These are phyloP conservation scores for Tragopan temminckii DNA, from an alignment of 2,797 vertebrate species.

Conservation along the genomic window DNA sequence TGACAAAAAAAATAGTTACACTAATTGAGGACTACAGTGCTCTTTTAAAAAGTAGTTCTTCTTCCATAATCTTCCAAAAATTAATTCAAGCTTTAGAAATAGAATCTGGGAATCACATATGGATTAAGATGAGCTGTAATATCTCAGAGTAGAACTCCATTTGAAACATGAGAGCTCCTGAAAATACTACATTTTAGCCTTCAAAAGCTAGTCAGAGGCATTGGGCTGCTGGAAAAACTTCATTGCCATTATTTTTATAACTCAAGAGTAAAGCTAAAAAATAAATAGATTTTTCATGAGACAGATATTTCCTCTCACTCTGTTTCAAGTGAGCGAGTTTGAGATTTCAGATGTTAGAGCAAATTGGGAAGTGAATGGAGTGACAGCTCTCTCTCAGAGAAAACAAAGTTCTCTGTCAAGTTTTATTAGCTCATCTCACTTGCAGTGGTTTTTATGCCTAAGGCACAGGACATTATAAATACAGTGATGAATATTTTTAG, in stretches of 20 bases:
- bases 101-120: background rate
- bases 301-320: background rate
- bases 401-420: constrained; percentile 49
- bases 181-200: background rate
- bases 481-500: constrained; percentile 56
- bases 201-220: background rate
- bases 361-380: background rate
- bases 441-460: constrained; percentile 34
- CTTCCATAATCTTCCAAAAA: background rate
- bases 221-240: background rate
- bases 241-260: background rate
- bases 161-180: background rate
- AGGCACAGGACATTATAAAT: constrained; percentile 35
- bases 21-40: background rate
- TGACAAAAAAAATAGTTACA: constrained; percentile 7
- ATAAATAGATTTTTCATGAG: background rate
- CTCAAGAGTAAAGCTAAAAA: background rate
- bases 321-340: background rate
- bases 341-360: background rate
- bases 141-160: background rate
- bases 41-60: background rate
- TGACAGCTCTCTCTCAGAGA: background rate
- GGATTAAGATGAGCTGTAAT: background rate
- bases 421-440: constrained; percentile 64
- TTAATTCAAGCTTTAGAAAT: constrained; percentile 10